Evolutionary conservation across 1,140 invertebrate species (phyloP), one percentile per base, ranked within the genome.

Genomic region (Uloborus diversus): DNA sequence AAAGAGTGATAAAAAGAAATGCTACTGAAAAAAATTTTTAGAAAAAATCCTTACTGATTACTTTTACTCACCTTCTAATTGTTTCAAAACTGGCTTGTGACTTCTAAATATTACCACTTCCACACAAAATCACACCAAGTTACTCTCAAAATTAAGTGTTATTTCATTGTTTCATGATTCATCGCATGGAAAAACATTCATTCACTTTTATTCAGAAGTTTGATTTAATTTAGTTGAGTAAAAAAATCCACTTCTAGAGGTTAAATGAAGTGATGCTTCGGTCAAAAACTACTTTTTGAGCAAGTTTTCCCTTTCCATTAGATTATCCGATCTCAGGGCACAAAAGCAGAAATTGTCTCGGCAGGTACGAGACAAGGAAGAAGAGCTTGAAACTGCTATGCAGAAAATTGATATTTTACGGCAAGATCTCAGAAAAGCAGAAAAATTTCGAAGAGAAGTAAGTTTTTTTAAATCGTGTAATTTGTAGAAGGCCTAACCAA

Each of bases 271-370:
- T 47, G 11, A n/a, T 47, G 42, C 1, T 13, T 47, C n/a, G 11
- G n/a, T 13, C 11, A n/a, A n/a, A 47, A 47, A 47, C 42, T n/a
- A 47, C 11, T 20, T 20, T 20, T 57, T 57, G 20, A 57, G 23
- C 25, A 23, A 23, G 25, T 13, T 0, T 61, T 11, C 11, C n/a
- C n/a, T 53, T 53, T 53, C 23, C 49, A 53, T n/a, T 20, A 80
- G 78, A 51, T 71, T 81, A 66, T 92, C 94, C 0, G 95, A 97
- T 82, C 86, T 97, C 30, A 88, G 95, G 62, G 93, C 94, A 81
- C 94, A 96, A 84, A 98, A 98, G 85, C 94, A 96, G 86, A 97
- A 98, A 84, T 87, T 98, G 35, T 96, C 95, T 0, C 88, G 96
- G 73, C 94, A 89, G 88, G 93, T 97, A 0, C 89, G 96, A 33